Base-by-base conservation (phyloP, 2,113 vertebrate genomes). In the Elachura formosa region DNA sequence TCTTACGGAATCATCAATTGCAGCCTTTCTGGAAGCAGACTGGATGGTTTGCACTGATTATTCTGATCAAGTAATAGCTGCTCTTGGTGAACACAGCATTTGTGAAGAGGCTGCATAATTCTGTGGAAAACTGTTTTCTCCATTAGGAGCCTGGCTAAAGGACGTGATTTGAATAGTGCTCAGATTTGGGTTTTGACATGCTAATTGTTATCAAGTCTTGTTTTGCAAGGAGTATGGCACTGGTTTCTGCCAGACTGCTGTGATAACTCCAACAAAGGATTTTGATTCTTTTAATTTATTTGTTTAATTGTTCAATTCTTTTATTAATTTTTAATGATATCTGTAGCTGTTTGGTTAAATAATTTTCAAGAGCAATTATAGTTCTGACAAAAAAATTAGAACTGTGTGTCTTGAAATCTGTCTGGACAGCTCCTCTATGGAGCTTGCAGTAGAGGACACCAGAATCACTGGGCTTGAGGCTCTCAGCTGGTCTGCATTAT, bases 31-130 rank as follows among this genome's bases (percentile, higher is more conserved):
- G 69, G 36, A 79, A 92, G 62, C 26, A 31, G 33, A 5, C 21
- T 69, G 43, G 54, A 31, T 92, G 58, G 20, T 66, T 83, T 5
- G 2, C 46, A 21, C 63, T 85, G 59, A 94, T 93, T 94, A 74
- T 87, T 86, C 63, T 67, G 49, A 74, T 92, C 34, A 33, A 89
- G 84, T 79, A 73, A 79, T 79, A 71, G 58, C 84, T 93, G 38
- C 89, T 40, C 7, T 66, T 89, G 54, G 78, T 87, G 72, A 85
- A 8, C 63, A 69, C 38, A 85, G 28, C 22, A 11, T 67, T 92
- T 87, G 28, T 89, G 91, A 93, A 91, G 78, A 86, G 82, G 74
- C 71, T 89, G 79, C 67, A 83, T 85, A 82, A 94, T 96, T 95
- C 75, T 94, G 45, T 69, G 38, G 67, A 69, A 85, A 94, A 69